These are phyloP conservation scores for Murina feae DNA, from an alignment of 2,113 vertebrate genomes.

Conservation along the genomic window DNA sequence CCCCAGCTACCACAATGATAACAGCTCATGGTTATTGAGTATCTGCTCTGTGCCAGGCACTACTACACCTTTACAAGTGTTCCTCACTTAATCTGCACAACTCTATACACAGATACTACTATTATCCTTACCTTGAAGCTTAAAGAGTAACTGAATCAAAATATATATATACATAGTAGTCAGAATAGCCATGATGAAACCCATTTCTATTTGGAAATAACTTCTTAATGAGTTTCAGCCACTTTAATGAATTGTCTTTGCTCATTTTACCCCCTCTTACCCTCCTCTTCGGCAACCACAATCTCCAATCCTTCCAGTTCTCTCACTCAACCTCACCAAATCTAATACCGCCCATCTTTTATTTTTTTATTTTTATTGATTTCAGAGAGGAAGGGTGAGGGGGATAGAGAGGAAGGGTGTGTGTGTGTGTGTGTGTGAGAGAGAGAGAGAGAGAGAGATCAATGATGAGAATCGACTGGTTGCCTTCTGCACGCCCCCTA, in stretches of 20 bases:
- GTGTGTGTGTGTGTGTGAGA: too few species aligned
- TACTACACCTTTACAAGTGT: not conserved
- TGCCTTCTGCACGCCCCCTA: too few species aligned
- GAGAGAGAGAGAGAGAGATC: too few species aligned
- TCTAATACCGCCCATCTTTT: not conserved
- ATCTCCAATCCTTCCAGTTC: not conserved
- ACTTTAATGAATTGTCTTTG: not conserved
- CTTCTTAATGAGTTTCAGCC: not conserved
- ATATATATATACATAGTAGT: not conserved
- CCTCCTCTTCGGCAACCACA: not conserved
- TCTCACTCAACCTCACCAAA: not conserved
- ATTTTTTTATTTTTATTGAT: too few species aligned
- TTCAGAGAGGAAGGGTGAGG: too few species aligned
- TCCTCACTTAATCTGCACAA: not conserved
- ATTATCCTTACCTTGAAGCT: not conserved
- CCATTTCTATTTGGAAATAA: not conserved
- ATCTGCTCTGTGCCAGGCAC: not conserved
- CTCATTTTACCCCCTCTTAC: not conserved
- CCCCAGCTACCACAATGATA: not conserved
- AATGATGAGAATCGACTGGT: too few species aligned
- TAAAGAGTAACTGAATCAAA: not conserved
- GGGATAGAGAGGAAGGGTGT: too few species aligned
- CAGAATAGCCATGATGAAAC: not conserved
- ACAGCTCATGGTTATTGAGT: not conserved
- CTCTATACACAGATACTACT: not conserved